A percentile compares a stretch with the other conserved stretches of the same genome.
Evolutionary conservation across 2,888 invertebrate species (phyloP).

Genomic region (Drosophila greeni): DNA sequence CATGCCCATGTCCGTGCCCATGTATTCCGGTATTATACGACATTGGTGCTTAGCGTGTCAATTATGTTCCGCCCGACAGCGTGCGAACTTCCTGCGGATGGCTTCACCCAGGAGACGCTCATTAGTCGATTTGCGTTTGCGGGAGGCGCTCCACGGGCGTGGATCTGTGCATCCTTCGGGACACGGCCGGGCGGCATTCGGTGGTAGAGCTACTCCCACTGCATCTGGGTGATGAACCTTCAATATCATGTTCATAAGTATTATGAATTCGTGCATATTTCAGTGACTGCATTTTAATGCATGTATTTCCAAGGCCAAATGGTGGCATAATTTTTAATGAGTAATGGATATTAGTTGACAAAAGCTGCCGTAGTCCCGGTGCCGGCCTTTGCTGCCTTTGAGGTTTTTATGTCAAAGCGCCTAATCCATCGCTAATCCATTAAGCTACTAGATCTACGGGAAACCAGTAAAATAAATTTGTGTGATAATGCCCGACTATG

Average conservation of each 20-base stretch:
- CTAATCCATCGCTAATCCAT: background rate
- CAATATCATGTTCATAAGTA: constrained; percentile 68
- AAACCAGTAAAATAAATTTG: background rate
- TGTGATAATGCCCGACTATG: background rate
- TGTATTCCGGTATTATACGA: constrained; percentile 29
- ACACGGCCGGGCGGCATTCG: constrained; percentile 9
- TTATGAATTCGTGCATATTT: constrained; percentile 57
- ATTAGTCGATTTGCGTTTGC: constrained; percentile 51
- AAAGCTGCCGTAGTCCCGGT: background rate
- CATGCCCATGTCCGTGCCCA: constrained; percentile 17
- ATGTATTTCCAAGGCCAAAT: constrained; percentile 7
- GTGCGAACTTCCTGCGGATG: constrained; percentile 29
- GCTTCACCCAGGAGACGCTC: constrained; percentile 60
- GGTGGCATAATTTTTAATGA: constrained; percentile 46
- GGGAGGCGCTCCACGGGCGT: constrained; percentile 1
- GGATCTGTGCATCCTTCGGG: constrained; percentile 24
- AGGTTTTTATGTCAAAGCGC: background rate
- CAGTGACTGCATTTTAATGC: background rate
- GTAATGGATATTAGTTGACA: constrained; percentile 52
- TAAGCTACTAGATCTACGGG: background rate
- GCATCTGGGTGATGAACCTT: constrained; percentile 39
- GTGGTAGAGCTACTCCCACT: constrained; percentile 44
- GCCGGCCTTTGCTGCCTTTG: background rate
- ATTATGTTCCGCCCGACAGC: constrained; percentile 49
- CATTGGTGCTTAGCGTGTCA: constrained; percentile 62